A percentile compares a stretch with the other conserved stretches of the same genome.
phyloP scores from a whole-genome alignment of 2,888 invertebrate species.

The Syrphus vitripennis region DNA sequence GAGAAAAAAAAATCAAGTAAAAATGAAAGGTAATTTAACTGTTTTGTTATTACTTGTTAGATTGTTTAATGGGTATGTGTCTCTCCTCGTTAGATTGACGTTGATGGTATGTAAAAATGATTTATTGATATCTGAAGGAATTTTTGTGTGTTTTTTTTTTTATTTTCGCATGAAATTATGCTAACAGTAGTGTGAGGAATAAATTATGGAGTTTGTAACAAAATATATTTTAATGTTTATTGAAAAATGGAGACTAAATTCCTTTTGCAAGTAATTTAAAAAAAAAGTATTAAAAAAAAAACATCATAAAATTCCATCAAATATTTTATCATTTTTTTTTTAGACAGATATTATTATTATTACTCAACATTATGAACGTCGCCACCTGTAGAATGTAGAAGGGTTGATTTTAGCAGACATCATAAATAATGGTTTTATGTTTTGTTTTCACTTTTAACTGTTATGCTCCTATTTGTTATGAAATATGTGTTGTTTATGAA shows the following conservation, averaged over 20 bases:
- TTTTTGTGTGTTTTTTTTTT: neutral
- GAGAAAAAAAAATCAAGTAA: neutral
- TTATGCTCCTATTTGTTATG: no score
- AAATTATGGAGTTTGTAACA: neutral
- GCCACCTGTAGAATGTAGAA: no score
- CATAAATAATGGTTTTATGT: no score
- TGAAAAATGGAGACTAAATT: neutral
- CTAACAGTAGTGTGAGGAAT: neutral
- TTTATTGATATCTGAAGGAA: neutral
- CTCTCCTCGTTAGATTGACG: neutral
- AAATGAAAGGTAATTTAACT: neutral
- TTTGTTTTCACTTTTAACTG: no score
- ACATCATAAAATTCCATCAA: neutral
- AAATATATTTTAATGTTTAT: neutral
- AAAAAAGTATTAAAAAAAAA: no score
- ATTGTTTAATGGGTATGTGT: neutral
- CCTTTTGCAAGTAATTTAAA: neutral
- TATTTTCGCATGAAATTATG: neutral
- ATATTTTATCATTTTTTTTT: no score
- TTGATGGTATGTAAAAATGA: neutral
- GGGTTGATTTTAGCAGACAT: no score
- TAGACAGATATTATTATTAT: no score
- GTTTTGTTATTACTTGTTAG: neutral
- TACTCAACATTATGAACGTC: no score
- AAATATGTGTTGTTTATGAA: no score